Base-by-base conservation (phyloP, 1,140 invertebrate genomes). In the Zaprionus africanus region DNA sequence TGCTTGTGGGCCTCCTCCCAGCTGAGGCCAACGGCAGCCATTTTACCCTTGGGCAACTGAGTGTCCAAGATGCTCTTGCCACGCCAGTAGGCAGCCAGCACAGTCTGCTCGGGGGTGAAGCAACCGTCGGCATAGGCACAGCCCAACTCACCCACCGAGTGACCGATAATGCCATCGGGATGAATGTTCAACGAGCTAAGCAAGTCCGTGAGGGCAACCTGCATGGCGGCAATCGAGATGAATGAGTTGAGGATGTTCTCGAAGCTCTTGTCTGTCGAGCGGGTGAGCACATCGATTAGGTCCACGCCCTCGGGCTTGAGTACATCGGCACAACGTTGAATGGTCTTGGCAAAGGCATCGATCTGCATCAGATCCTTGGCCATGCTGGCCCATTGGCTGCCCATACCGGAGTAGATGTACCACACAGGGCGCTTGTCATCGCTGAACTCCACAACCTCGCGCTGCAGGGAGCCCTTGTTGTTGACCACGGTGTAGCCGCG, bases 81-180 rank as follows among this genome's bases (percentile, higher is more conserved):
- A 94, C 98, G 94, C 95, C 96, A 98, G 92, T 98, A 99, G 28
- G 98, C 98, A 59, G 98, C 96, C 61, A 99, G 92, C 34, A 99
- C 95, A 0, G 98, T 97, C 93, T 99, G 98, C 91, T 99, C 98
- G 1, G 96, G 95, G 9, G 97, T 99, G 73, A 99, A 96, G 24
- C 96, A 96, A 6, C 97, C 98, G 94, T 99, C 99, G 43, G 98
- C 98, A 93, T 99, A 99, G 7, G 98, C 98, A 93, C 98, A 99
- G 4, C 97, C 95, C 59, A 99, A 93, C 94, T 99, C 98, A 24
- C 98, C 98, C 12, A 98, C 98, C 0, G 98, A 99, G 92, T 99
- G 98, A 1, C 99, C 99, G 49, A 99, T 93, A 80, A 99, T 98
- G 57, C 98, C 98, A 93, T 99, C 98, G 9, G 98, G 97, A 57